These are phyloP conservation scores for Portunus trituberculatus DNA, from an alignment of 1,140 invertebrate genomes.

Conservation along the genomic window DNA sequence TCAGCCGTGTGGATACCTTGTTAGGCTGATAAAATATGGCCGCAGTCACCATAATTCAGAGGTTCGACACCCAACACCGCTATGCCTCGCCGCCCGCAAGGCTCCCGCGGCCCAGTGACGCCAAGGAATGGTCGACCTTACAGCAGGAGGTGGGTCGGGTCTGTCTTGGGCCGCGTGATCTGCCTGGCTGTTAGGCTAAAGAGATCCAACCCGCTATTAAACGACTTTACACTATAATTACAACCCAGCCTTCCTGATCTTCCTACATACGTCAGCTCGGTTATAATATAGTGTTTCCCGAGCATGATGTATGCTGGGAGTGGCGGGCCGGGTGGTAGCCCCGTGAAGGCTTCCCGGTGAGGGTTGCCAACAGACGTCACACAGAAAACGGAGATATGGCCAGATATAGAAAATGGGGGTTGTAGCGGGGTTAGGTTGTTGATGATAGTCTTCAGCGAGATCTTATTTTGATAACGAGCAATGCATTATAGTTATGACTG, in stretches of 20 bases:
- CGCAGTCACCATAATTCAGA: conserved; percentile 70
- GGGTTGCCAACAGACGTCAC: conserved; percentile 13
- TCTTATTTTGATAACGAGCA: conserved; percentile 69
- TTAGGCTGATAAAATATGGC: conserved; percentile 68
- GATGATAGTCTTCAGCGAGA: conserved; percentile 54
- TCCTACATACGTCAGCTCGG: conserved; percentile 56
- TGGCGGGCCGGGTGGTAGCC: not conserved
- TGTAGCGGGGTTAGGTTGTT: conserved; percentile 29
- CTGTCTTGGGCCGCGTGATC: conserved; percentile 47
- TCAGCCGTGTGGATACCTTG: conserved; percentile 57
- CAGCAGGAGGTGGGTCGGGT: conserved; percentile 9
- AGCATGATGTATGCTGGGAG: conserved; percentile 41
- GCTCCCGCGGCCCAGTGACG: not conserved
- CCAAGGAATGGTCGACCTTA: conserved; percentile 41
- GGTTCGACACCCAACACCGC: conserved; percentile 37
- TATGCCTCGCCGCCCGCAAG: not conserved
- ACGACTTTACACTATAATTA: conserved; percentile 68
- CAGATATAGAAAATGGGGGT: conserved; percentile 14
- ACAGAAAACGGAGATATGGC: conserved; percentile 57
- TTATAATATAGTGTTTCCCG: conserved; percentile 42
- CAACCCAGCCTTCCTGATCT: conserved; percentile 57
- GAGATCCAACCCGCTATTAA: conserved; percentile 66
- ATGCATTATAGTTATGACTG: conserved; percentile 53
- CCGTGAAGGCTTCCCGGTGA: not conserved
- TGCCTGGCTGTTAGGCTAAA: conserved; percentile 72